Evolutionary conservation across 1,140 invertebrate species (phyloP).

Genomic region (Anastatus disparis): DNA sequence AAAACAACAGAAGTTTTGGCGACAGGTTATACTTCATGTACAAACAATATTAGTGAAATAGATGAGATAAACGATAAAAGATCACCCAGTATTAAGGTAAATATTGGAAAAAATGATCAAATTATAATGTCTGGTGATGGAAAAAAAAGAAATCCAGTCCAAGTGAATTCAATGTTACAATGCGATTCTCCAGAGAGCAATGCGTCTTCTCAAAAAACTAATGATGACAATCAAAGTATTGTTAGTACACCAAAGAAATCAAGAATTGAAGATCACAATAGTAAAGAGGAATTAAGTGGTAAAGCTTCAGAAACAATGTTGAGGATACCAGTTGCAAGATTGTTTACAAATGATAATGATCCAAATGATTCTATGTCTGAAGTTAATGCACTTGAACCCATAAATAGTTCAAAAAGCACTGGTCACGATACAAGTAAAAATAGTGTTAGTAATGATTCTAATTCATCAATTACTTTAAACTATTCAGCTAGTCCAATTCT

Average conservation of each 20-base stretch:
- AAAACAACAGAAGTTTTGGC: conserved; percentile 46
- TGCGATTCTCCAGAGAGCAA: background rate
- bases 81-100: conserved; percentile 30
- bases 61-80: background rate
- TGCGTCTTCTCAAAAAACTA: background rate
- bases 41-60: background rate
- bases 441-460: conserved; percentile 9
- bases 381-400: background rate
- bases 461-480: background rate
- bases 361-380: conserved; percentile 10
- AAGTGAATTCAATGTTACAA: conserved; percentile 23
- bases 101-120: conserved; percentile 41
- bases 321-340: conserved; percentile 27
- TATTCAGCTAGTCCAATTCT: conserved; percentile 35
- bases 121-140: conserved; percentile 36
- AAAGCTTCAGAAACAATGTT: background rate
- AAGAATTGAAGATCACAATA: background rate
- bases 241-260: conserved; percentile 40
- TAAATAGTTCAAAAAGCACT: background rate
- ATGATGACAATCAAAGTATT: conserved; percentile 32
- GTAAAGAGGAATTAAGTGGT: background rate
- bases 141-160: conserved; percentile 30
- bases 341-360: conserved; percentile 37
- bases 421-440: no score
- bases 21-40: background rate